Evolutionary conservation across 2,797 vertebrate genomes (phyloP).

Genomic region (Megaceryle alcyon): DNA sequence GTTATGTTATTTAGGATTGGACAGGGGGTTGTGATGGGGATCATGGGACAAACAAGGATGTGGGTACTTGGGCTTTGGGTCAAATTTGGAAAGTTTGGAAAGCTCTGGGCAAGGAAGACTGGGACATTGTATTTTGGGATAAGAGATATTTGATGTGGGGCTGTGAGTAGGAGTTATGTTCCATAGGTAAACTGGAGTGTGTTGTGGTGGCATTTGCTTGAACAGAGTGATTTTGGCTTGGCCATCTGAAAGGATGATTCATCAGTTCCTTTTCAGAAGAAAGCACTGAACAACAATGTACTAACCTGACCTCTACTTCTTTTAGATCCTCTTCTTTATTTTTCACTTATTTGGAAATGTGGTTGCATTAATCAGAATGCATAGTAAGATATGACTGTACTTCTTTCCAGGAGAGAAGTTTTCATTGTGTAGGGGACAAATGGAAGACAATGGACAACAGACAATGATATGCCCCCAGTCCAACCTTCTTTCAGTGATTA

Average conservation of each 20-base stretch:
- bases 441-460: neutral
- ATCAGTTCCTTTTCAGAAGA: neutral
- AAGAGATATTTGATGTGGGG: neutral
- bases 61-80: neutral
- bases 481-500: neutral
- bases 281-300: neutral
- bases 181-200: neutral
- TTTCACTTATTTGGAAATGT: neutral
- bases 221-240: neutral
- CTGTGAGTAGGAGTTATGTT: neutral
- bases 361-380: neutral
- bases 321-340: neutral
- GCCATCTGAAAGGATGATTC: neutral
- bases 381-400: neutral
- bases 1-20: neutral
- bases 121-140: neutral
- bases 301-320: neutral
- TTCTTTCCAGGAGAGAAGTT: neutral
- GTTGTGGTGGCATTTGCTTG: neutral
- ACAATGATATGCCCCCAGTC: rapidly evolving
- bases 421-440: neutral
- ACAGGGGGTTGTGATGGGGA: neutral
- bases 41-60: neutral
- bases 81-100: neutral
- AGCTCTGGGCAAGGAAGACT: neutral